phyloP scores from a whole-genome alignment of 2,113 vertebrate species.

The Polypterus bichir region DNA sequence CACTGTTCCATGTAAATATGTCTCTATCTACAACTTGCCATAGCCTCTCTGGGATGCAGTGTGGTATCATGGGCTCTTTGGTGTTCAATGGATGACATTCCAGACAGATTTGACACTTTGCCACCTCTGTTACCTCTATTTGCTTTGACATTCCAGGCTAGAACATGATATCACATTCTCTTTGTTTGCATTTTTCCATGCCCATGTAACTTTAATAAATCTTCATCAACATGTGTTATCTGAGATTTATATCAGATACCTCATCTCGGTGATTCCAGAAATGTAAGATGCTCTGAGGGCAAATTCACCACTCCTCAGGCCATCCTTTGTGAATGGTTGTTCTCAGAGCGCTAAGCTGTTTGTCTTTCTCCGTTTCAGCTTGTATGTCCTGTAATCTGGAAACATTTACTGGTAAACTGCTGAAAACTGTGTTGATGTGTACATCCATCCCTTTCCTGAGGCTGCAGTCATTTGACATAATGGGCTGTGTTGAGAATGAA shows the following conservation, averaged over 20 bases:
- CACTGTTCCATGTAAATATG: conserved; percentile 7
- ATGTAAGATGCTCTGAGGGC: background rate
- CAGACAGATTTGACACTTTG: conserved; percentile 9
- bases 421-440: background rate
- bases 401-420: background rate
- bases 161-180: background rate
- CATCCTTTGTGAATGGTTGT: background rate
- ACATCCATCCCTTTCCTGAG: background rate
- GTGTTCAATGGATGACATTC: background rate
- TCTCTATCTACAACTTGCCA: background rate
- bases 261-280: background rate
- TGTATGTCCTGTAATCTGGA: background rate
- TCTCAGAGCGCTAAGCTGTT: background rate
- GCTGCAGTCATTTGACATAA: background rate
- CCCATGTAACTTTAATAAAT: background rate
- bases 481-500: too few species aligned
- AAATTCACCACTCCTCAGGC: background rate
- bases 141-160: conserved; percentile 6
- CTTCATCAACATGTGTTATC: too few species aligned
- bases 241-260: too few species aligned
- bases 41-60: conserved; percentile 3
- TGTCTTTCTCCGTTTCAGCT: background rate
- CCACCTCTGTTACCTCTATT: conserved; percentile 1
- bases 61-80: conserved; percentile 10
- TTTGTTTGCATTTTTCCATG: conserved; percentile 1